Evolutionary conservation across 2,888 invertebrate species (phyloP).

Genomic region (Leuctra nigra): DNA sequence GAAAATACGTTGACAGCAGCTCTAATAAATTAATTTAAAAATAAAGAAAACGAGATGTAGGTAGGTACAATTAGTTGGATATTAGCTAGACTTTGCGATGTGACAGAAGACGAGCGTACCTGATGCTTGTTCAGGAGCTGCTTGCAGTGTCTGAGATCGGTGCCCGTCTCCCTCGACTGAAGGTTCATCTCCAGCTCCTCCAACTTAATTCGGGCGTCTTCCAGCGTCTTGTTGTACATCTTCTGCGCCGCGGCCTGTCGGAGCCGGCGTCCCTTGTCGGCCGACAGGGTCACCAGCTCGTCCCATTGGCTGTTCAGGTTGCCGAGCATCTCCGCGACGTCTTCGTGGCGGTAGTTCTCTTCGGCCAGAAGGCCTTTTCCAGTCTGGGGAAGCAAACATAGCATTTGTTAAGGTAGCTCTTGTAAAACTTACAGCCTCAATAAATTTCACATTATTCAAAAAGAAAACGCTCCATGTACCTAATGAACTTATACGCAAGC

Average conservation of each 20-base stretch:
- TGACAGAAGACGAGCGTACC: constrained; percentile 32
- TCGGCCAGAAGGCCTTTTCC: constrained; percentile 66
- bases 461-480: no score
- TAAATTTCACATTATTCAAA: no score
- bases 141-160: constrained; percentile 86
- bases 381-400: constrained; percentile 41
- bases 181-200: constrained; percentile 76
- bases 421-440: no score
- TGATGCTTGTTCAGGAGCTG: constrained; percentile 86
- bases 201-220: constrained; percentile 81
- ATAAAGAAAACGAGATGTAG: no score
- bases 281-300: constrained; percentile 59
- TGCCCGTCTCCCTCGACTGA: constrained; percentile 75
- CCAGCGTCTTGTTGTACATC: constrained; percentile 65
- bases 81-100: no score
- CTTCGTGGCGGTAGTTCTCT: constrained; percentile 60
- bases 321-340: constrained; percentile 59
- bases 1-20: no score
- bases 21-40: no score
- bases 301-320: constrained; percentile 74
- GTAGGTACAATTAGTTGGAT: no score
- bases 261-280: constrained; percentile 63
- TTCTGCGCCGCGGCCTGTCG: constrained; percentile 86
- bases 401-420: no score
- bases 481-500: no score